These are phyloP conservation scores for Lutjanus campechanus DNA, from an alignment of 2,797 vertebrate species.

Conservation along the genomic window DNA sequence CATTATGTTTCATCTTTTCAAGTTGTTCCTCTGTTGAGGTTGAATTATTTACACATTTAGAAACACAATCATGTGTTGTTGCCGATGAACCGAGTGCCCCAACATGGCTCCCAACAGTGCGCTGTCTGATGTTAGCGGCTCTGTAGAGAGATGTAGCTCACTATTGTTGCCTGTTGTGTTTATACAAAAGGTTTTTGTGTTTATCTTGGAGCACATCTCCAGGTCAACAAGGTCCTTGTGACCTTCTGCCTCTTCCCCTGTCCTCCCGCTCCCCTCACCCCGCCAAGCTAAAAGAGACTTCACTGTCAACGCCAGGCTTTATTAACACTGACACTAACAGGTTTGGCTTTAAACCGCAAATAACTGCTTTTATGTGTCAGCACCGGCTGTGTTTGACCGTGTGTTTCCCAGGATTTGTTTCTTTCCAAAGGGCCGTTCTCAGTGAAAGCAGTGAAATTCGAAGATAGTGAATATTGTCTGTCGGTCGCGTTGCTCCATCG, in stretches of 20 bases:
- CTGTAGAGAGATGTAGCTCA: constrained; percentile 36
- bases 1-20: not conserved
- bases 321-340: constrained; percentile 18
- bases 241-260: constrained; percentile 64
- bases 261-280: constrained; percentile 51
- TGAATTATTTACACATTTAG: not conserved
- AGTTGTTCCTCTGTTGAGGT: not conserved
- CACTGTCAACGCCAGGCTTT: constrained; percentile 28
- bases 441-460: constrained; percentile 28
- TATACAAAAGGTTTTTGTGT: constrained; percentile 58
- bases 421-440: not conserved
- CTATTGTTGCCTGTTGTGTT: constrained; percentile 44
- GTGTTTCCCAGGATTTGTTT: not conserved
- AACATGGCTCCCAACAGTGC: not conserved
- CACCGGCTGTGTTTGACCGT: not conserved
- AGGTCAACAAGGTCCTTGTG: constrained; percentile 70
- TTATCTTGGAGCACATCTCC: constrained; percentile 71
- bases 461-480: constrained; percentile 44
- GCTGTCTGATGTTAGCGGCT: constrained; percentile 14
- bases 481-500: constrained; percentile 64
- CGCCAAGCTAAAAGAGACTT: constrained; percentile 50
- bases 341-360: constrained; percentile 8
- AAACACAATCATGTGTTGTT: not conserved
- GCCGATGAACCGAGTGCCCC: not conserved
- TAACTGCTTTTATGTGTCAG: constrained; percentile 2